Base-by-base conservation (phyloP, 2,113 vertebrate species). In the Ginglymostoma cirratum region DNA sequence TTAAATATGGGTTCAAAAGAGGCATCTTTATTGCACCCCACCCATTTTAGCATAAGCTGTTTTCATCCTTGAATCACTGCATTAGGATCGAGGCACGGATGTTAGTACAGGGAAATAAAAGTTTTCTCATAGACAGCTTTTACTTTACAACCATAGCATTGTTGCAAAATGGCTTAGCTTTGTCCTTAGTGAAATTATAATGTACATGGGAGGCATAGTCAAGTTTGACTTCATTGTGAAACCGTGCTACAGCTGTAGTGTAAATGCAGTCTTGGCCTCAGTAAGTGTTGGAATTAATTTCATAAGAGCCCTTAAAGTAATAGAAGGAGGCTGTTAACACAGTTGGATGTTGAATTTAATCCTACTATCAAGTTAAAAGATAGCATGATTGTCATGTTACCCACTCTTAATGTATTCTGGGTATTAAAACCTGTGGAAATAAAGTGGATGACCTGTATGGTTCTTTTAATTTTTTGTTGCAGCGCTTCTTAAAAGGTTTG, bases 121-220 rank as follows among this genome's bases (percentile, higher is more conserved):
- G 17, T 83, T 83, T 83, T 83, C 80, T 83, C 80, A 83, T 83
- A 83, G 38, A 83, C 70, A 72, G n/a, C 17, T 83, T 83, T 83
- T 42, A 83, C 38, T 19, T 83, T 83, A 45, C 80, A 83, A 45
- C 78, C 17, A n/a, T 83, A 83, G 78, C n/a, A 42, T 38, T 80
- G 78, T 80, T 83, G 78, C 78, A 42, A n/a, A 45, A 42, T 83
- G 19, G 17, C 21, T 83, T 83, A 1, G 38, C 38, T 83, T 83
- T 83, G 80, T 19, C 15, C 38, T 2, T 38, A 45, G 5, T 83
- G 17, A 45, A 45, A 21, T 83, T 83, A 19, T 83, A 83, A 45
- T 23, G 5, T 83, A 83, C 38, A 42, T 38, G 0, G 61, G 30
- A 66, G 2, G 23, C 21, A 7, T 0, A 21, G 61, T n/a, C 61